Evolutionary conservation across 2,797 vertebrate genomes (phyloP), one percentile per base, ranked within the genome.

Genomic region (Microctenopoma steveboyesi): DNA sequence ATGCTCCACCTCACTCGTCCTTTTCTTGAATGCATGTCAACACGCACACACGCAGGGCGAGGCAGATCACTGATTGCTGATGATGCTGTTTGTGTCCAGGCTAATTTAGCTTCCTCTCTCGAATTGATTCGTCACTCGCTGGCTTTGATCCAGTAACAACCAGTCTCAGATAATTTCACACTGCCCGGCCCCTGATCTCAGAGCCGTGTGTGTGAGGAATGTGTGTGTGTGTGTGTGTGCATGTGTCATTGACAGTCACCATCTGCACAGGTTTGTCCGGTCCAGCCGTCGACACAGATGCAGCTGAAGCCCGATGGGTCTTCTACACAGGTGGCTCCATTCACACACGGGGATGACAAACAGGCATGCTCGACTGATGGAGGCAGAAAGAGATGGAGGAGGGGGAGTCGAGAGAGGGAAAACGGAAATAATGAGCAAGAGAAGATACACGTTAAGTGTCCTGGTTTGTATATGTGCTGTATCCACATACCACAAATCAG

Each of bases 311-410:
- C 92, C 0, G 85, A 76, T 0, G 85, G 87, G 77, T 94, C 74
- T 77, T 95, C 93, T 30, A 89, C 75, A 69, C 94, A 95, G 5
- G 89, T 92, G 42, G 92, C 94, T 30, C 75, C 90, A n/a, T 94
- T 94, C 57, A 72, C 15, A 82, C 94, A 95, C 1, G 94, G 94
- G 54, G 90, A 90, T 0, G 93, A 93, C 58, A 94, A 81, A 82
- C 94, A 95, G 0, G 94, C 94, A 3, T 94, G 93, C 61, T 95
- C 94, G 76, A 94, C 94, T 95, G 85, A 73, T 7, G 45, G 35
- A 27, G 46, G 45, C 5, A 40, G 58, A 67, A 22, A 39, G 43
- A 48, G 54, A 63, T 4, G 7, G 48, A 63, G 28, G 42, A 37
- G 63, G 30, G 48, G 50, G 43, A 71, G 14, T 30, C 2, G 7